A percentile compares a stretch with the other conserved stretches of the same genome.
phyloP scores from a whole-genome alignment of 2,888 invertebrate genomes.

The Drosophila phalerata region DNA sequence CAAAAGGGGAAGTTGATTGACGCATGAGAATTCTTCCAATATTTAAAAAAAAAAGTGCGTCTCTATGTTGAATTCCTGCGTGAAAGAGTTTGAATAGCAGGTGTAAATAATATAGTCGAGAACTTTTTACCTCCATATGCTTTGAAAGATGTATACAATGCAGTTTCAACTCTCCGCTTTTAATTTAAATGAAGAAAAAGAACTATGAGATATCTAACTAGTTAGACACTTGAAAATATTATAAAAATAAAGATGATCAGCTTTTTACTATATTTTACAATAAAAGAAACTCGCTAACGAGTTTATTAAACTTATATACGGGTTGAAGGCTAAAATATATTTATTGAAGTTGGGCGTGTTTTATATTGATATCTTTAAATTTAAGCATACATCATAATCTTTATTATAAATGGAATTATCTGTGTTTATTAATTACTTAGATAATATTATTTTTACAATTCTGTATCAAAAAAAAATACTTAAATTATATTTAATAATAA shows the following conservation, averaged over 20 bases:
- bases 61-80: not conserved
- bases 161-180: not conserved
- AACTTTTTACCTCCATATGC: not conserved
- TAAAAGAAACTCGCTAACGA: conserved; percentile 10
- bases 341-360: not conserved
- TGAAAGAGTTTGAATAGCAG: not conserved
- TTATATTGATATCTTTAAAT: not conserved
- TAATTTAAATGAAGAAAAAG: not conserved
- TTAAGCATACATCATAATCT: too few species aligned
- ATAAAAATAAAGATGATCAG: not conserved
- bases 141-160: not conserved
- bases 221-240: not conserved
- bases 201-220: not conserved
- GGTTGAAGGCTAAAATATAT: conserved; percentile 18
- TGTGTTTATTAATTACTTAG: too few species aligned
- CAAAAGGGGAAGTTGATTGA: conserved; percentile 17
- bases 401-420: too few species aligned
- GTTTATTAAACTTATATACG: conserved; percentile 15
- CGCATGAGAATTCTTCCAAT: conserved; percentile 12
- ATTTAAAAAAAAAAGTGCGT: not conserved
- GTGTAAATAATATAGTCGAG: conserved; percentile 3
- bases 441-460: too few species aligned
- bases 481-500: too few species aligned
- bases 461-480: too few species aligned
- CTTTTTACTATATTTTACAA: conserved; percentile 6